A percentile compares a stretch with the other conserved stretches of the same genome.
These are phyloP conservation scores for Pseudochaenichthys georgianus DNA, from an alignment of 2,797 vertebrate species.

Conservation along the genomic window DNA sequence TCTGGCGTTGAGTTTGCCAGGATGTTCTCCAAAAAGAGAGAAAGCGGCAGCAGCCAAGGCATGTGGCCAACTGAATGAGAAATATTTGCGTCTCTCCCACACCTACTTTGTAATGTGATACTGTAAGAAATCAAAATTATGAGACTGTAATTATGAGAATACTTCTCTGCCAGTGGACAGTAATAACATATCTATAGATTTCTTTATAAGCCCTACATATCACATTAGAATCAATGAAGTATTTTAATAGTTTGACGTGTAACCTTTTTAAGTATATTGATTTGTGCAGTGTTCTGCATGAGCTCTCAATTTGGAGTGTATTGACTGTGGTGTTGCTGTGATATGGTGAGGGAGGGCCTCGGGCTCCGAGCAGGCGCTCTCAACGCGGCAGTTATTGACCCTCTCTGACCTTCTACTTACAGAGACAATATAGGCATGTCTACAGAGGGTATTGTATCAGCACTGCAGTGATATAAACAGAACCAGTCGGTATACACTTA, in stretches of 20 bases:
- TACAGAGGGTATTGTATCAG: slow-evolving; percentile 22
- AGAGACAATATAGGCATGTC: slow-evolving; percentile 61
- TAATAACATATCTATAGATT: slow-evolving; percentile 73
- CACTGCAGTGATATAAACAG: slow-evolving; percentile 47
- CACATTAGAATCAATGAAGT: slow-evolving; percentile 81
- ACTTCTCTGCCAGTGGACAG: slow-evolving; percentile 46
- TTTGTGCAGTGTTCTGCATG: slow-evolving; percentile 80
- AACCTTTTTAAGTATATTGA: slow-evolving; percentile 89
- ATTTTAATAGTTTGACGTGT: slow-evolving; percentile 89
- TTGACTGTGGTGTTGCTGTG: slow-evolving; percentile 86
- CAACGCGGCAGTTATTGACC: slow-evolving; percentile 84
- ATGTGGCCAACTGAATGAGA: slow-evolving; percentile 48
- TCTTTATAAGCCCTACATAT: slow-evolving; percentile 71
- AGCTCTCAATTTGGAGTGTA: slow-evolving; percentile 85
- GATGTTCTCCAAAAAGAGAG: slow-evolving; percentile 47
- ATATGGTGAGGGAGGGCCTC: slow-evolving; percentile 79
- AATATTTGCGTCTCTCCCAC: slow-evolving; percentile 49
- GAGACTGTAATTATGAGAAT: slow-evolving; percentile 44
- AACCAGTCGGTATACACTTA: slow-evolving; percentile 35
- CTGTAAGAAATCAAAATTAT: slow-evolving; percentile 56
- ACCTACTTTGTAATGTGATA: slow-evolving; percentile 38
- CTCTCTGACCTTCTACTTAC: slow-evolving; percentile 80
- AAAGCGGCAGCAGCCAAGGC: slow-evolving; percentile 42
- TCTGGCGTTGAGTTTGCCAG: slow-evolving; percentile 46
- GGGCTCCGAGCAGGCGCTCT: slow-evolving; percentile 83